Percentiles rank a stretch among this genome's conserved stretches.
Evolutionary conservation across 1,140 invertebrate species (phyloP).

Genomic region (Scaptomyza hsui): DNA sequence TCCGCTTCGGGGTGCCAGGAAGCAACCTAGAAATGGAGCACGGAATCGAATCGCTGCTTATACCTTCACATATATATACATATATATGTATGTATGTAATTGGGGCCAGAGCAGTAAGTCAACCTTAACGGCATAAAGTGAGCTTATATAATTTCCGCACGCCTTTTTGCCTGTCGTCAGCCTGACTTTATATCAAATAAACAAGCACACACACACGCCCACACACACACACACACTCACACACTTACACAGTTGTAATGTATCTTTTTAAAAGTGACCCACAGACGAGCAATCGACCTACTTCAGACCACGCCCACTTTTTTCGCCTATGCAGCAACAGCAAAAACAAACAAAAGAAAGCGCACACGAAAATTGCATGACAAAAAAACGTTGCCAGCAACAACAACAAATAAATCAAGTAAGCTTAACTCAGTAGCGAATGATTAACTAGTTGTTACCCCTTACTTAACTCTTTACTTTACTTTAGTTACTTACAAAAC

Average conservation of each 20-base stretch:
- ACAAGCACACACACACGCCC: constrained; percentile 9
- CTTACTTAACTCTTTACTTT: neutral
- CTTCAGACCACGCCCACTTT: constrained; percentile 53
- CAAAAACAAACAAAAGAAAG: constrained; percentile 43
- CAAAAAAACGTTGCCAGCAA: constrained; percentile 53
- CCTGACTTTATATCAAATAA: constrained; percentile 36
- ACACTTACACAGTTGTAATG: constrained; percentile 17
- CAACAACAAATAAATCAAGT: constrained; percentile 27
- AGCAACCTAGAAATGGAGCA: constrained; percentile 50
- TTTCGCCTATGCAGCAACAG: constrained; percentile 43
- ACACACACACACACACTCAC: neutral
- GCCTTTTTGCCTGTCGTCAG: constrained; percentile 41
- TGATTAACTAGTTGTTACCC: neutral
- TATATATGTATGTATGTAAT: constrained; percentile 32
- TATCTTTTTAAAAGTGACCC: constrained; percentile 30
- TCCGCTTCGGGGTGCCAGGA: constrained; percentile 48
- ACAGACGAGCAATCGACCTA: constrained; percentile 69
- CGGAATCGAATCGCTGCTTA: constrained; percentile 38
- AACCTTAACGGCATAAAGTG: constrained; percentile 61
- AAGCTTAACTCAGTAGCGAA: neutral
- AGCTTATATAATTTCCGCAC: constrained; percentile 72
- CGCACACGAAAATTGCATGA: constrained; percentile 56
- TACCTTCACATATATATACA: neutral
- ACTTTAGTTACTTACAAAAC: too few species aligned
- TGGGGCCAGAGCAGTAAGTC: constrained; percentile 55